Percentiles rank a stretch among this genome's conserved stretches.
These are phyloP conservation scores for Parnassius smintheus DNA, from an alignment of 2,888 invertebrate genomes.

Conservation along the genomic window DNA sequence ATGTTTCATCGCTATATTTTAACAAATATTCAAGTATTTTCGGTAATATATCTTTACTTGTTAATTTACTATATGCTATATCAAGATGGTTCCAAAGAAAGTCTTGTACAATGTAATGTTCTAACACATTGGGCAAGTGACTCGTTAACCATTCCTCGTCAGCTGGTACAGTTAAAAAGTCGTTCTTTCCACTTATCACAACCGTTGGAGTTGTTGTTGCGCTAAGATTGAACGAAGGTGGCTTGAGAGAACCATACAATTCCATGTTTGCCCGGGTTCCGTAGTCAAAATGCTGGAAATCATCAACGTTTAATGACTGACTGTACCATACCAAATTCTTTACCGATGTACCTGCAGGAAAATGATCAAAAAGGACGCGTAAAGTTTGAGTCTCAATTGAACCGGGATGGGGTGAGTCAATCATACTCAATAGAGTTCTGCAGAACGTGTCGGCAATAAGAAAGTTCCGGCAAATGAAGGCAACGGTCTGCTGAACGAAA, in stretches of 20 bases:
- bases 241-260: slow-evolving; percentile 47
- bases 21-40: slow-evolving; percentile 40
- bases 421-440: not conserved
- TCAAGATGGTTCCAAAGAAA: slow-evolving; percentile 56
- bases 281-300: slow-evolving; percentile 43
- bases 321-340: slow-evolving; percentile 44
- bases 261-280: slow-evolving; percentile 40
- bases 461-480: not conserved
- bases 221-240: slow-evolving; percentile 53
- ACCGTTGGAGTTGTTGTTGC: slow-evolving; percentile 51
- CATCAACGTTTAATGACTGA: slow-evolving; percentile 36
- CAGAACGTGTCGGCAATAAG: not conserved
- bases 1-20: slow-evolving; percentile 29
- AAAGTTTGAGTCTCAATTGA: slow-evolving; percentile 32
- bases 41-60: slow-evolving; percentile 42
- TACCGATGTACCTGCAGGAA: slow-evolving; percentile 46
- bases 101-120: slow-evolving; percentile 77
- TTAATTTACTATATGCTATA: slow-evolving; percentile 46
- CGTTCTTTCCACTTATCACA: slow-evolving; percentile 55
- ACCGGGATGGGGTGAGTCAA: slow-evolving; percentile 30
- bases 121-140: slow-evolving; percentile 79
- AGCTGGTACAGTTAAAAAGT: slow-evolving; percentile 81
- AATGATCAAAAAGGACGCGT: slow-evolving; percentile 35
- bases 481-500: not conserved
- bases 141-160: slow-evolving; percentile 78